These are phyloP conservation scores for Sarcoramphus papa DNA, from an alignment of 2,797 vertebrate species.

Conservation along the genomic window DNA sequence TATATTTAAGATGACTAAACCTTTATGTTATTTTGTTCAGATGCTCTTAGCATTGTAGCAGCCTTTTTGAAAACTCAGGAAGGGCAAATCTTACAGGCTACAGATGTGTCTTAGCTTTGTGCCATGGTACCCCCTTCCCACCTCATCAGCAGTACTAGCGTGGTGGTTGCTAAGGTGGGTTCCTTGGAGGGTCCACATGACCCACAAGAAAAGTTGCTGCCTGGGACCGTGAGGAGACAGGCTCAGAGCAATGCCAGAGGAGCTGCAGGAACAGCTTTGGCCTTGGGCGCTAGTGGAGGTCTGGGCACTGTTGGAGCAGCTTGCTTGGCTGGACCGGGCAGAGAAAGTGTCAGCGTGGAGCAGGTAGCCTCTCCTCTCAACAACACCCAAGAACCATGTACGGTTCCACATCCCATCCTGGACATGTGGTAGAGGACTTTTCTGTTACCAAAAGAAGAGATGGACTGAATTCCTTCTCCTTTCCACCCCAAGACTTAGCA, in stretches of 20 bases:
- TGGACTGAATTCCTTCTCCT: neutral
- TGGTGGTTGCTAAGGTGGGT: rapidly evolving
- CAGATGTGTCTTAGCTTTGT: neutral
- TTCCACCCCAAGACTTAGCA: neutral
- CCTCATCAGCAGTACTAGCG: too few species aligned
- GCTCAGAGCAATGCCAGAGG: neutral
- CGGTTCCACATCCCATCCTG: neutral
- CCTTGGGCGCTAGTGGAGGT: neutral
- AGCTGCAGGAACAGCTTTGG: neutral
- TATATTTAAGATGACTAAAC: neutral
- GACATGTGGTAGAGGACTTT: rapidly evolving
- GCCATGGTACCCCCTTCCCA: rapidly evolving
- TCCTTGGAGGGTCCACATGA: neutral
- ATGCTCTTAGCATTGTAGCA: neutral
- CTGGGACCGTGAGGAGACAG: neutral
- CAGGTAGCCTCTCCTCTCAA: neutral
- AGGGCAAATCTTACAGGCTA: neutral
- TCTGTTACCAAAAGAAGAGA: neutral
- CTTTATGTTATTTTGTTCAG: neutral
- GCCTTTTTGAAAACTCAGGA: neutral
- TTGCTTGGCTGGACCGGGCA: neutral
- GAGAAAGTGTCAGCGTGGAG: neutral
- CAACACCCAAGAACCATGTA: neutral
- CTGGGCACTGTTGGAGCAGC: neutral
- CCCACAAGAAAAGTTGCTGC: neutral